Base-by-base conservation (phyloP, 1,140 invertebrate species). In the Eurosta solidaginis region DNA sequence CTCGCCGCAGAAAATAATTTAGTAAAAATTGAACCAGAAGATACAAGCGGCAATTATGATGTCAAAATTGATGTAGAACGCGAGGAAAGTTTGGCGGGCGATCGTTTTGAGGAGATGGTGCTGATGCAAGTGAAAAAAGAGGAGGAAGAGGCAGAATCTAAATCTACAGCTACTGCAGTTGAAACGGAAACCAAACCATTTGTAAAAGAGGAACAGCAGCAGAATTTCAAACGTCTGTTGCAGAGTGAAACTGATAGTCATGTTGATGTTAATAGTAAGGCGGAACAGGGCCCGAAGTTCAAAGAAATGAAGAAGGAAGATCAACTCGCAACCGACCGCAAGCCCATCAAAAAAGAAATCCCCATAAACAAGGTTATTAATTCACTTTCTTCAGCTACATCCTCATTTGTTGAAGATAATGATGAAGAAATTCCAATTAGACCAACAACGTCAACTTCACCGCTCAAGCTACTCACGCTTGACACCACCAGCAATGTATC, bases 41-140 rank as follows among this genome's bases (percentile, higher is more conserved):
- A 86, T 27, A 87, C 83, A 0, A 85, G 83, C 74, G 82, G 82
- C 1, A 81, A 81, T 14, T 81, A 87, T 36, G 84, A 84, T 77
- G 82, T 88, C 0, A 88, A 88, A 75, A 87, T 86, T 49, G 86
- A 87, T 81, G 83, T 88, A 40, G 86, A 88, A n/a, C 80, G 84
- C 0, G 86, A 87, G 52, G 83, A 85, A 63, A 86, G 82, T 74
- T 81, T 84, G 75, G 85, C 83, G 6, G 85, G 84, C 29, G 85
- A 84, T 79, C 86, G 84, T 20, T 85, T 83, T n/a, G 82, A 83
- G 36, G 83, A 86, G n/a, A 73, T 84, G 79, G 63, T 84, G 0
- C 4, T 77, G 52, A 44, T 54, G 52, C 49, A 77, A 44, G 25
- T 77, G 14, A 77, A 63, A 33, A 77, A 29, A n/a, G 74, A 76